These are phyloP conservation scores for Eulemur coronatus DNA, from an alignment of 2,797 vertebrate species.

Conservation along the genomic window DNA sequence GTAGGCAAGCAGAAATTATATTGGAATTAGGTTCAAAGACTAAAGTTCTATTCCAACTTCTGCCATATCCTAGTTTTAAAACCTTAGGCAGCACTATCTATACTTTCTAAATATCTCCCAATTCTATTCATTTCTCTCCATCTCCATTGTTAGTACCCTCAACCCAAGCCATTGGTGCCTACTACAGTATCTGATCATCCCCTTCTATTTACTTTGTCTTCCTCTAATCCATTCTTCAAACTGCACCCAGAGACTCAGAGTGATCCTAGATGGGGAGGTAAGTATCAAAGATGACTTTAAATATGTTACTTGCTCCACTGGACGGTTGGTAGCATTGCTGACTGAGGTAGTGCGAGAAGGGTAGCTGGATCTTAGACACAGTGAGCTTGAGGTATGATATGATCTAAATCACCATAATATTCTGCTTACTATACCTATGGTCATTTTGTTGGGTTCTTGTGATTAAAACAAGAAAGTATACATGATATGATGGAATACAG, in stretches of 20 bases:
- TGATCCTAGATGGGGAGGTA: background rate
- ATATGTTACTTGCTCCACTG: background rate
- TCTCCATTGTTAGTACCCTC: background rate
- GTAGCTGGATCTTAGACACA: background rate
- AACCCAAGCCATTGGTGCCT: background rate
- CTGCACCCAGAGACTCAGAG: background rate
- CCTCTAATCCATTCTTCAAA: background rate
- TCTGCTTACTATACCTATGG: background rate
- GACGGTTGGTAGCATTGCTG: background rate
- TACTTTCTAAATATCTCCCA: background rate
- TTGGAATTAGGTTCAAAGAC: background rate
- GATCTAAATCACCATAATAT: background rate
- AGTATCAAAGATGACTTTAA: background rate
- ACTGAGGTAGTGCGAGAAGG: background rate
- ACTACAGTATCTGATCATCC: background rate
- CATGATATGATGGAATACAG: background rate
- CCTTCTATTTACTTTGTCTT: background rate
- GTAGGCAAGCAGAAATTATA: background rate
- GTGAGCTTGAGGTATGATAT: background rate
- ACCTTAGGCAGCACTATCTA: background rate
- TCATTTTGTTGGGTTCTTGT: background rate
- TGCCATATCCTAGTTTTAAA: background rate
- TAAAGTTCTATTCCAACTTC: background rate
- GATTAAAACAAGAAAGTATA: background rate
- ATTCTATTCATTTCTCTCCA: background rate